Base-by-base conservation (phyloP, 2,797 vertebrate genomes). In the Kryptopterus vitreolus region DNA sequence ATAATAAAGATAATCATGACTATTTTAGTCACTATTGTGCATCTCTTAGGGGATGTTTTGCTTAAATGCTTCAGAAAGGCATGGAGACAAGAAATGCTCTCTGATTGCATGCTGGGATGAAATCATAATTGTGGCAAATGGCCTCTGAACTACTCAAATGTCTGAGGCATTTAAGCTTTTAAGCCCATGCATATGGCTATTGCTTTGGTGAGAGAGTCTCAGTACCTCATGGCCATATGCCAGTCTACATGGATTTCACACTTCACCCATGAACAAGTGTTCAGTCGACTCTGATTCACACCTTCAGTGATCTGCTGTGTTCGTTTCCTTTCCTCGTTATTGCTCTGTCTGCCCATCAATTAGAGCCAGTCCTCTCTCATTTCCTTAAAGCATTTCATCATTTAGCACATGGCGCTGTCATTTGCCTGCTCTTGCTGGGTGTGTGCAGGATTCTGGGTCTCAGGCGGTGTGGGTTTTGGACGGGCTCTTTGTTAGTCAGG, bases 341-440 rank as follows among this genome's bases (percentile, higher is more conserved):
- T 43, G 84, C 58, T 65, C n/a, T 29, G 48, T 86, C 76, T 76
- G 76, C 76, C 43, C 33, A 46, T 50, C 31, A 38, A 29, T 70
- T 50, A 52, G 20, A 48, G 38, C 62, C 62, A 53, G 22, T 13
- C 35, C 33, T 57, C 35, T 18, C 50, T 66, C 48, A 59, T 68
- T 66, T 66, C 12, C 55, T 68, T 48, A 31, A 78, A 66, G 57
- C 29, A 29, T 75, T 68, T 73, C 46, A 66, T 61, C n/a, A 61
- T 73, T 55, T 35, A 43, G 59, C 46, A 26, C 46, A 46, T 29
- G 26, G 61, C 55, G 46, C 57, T 72, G 50, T 74, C 33, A 5
- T 2, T 29, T 7, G 13, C 15, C 8, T 38, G 33, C 26, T 78
- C 46, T 31, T 33, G 0, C 8, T 22, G 11, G 52, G 18, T 53